These are phyloP conservation scores for Drosophila neoperkinsi DNA, from an alignment of 2,888 invertebrate species.

Conservation along the genomic window DNA sequence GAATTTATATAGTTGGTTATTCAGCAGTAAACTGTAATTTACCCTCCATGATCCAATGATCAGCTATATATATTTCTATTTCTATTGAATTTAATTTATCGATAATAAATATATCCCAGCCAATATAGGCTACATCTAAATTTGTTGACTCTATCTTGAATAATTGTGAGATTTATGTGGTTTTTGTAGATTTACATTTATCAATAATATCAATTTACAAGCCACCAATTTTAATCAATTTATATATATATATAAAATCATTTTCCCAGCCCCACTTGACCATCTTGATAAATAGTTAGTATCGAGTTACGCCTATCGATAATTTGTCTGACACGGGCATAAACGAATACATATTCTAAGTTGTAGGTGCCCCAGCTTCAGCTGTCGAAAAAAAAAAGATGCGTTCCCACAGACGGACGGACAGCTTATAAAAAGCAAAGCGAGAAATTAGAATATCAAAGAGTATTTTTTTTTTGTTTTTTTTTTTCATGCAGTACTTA, in stretches of 20 bases:
- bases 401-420: neutral
- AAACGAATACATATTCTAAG: neutral
- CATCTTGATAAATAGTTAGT: neutral
- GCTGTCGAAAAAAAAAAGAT: neutral
- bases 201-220: too few relatives aligned
- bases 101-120: neutral
- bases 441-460: slow-evolving; percentile 15
- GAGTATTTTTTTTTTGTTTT: neutral
- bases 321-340: neutral
- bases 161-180: neutral
- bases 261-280: neutral
- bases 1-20: neutral
- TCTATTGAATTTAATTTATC: neutral
- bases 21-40: neutral
- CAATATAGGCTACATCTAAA: neutral
- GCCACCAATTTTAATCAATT: too few relatives aligned
- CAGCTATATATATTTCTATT: neutral
- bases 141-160: neutral
- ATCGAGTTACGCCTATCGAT: neutral
- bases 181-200: neutral
- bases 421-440: neutral
- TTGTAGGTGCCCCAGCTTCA: neutral
- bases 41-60: neutral
- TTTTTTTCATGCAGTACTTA: slow-evolving; percentile 35
- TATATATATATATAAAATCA: neutral